Base-by-base conservation (phyloP, 2,113 vertebrate species). In the Gnathonemus echidnorhynchus region DNA sequence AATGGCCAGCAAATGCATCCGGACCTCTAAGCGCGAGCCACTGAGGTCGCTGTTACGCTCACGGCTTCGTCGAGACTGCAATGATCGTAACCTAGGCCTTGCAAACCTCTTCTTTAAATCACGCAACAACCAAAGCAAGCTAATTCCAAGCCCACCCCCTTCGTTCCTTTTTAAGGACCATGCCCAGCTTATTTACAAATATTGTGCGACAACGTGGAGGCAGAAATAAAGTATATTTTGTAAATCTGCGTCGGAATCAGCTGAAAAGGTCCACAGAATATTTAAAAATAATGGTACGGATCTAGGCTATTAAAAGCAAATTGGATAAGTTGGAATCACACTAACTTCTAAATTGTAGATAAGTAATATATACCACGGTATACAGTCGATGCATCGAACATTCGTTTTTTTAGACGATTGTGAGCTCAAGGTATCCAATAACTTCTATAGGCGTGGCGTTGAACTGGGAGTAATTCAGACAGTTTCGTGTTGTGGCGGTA, bases 31-130 rank as follows among this genome's bases (percentile, higher is more conserved):
- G 80, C 86, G 90, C 88, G 92, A 83, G 90, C 95, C 92, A 93
- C 91, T 92, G 93, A 93, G 93, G 94, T 94, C 93, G 95, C 94
- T 87, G 92, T 93, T 93, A 94, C 91, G 74, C 91, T 92, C 92
- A 90, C 96, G 95, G 92, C 94, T 96, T 95, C 96, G 95, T 95
- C 93, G 95, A 94, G 95, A 93, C 94, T 94, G 95, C 96, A 97
- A 96, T 98, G 98, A 97, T 99, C 98, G 93, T 99, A 98, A 98
- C 97, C 97, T 97, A 99, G 98, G 98, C 97, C 98, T 98, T 98
- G 98, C 95, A 93, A 90, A 91, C 92, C 62, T 88, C 92, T 17
- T 42, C 74, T 93, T 86, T 80, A 39, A 86, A 66, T 88, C 87
- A 90, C 39, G 8, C 21, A 53, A 56, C 39, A 56, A 83, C 49